Evolutionary conservation across 2,797 vertebrate genomes (phyloP).

Genomic region (Synanceia verrucosa): DNA sequence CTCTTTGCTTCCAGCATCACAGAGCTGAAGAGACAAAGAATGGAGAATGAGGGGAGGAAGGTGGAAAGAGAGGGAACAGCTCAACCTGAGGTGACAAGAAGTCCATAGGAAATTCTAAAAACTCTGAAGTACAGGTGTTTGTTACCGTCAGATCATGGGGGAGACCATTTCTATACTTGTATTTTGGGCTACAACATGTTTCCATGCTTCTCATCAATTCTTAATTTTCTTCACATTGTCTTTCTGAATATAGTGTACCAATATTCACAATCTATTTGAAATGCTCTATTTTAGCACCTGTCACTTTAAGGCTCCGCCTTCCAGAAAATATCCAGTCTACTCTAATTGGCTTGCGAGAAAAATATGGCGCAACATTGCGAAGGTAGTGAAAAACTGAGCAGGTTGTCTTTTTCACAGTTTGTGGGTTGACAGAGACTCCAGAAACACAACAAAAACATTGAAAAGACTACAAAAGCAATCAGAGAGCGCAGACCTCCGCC

Average conservation of each 20-base stretch:
- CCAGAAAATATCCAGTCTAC: background rate
- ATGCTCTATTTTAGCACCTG: background rate
- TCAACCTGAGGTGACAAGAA: conserved; percentile 11
- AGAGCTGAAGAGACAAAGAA: conserved; percentile 52
- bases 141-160: background rate
- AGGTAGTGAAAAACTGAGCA: background rate
- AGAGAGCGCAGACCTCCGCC: too few species aligned
- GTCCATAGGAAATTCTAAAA: conserved; percentile 1
- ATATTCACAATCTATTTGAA: too few species aligned
- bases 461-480: too few species aligned
- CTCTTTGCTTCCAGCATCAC: conserved; percentile 50
- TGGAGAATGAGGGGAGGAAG: background rate
- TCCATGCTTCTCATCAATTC: background rate
- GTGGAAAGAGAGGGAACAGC: conserved; percentile 1
- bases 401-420: background rate
- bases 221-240: too few species aligned
- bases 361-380: too few species aligned
- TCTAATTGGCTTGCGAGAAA: background rate
- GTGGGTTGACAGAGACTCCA: background rate
- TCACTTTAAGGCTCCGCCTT: background rate
- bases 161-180: background rate
- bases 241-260: too few species aligned
- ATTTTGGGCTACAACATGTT: background rate
- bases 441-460: background rate
- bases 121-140: conserved; percentile 12